Evolutionary conservation across 1,140 invertebrate genomes (phyloP), one percentile per base, ranked within the genome.

Genomic region (Sipha flava): DNA sequence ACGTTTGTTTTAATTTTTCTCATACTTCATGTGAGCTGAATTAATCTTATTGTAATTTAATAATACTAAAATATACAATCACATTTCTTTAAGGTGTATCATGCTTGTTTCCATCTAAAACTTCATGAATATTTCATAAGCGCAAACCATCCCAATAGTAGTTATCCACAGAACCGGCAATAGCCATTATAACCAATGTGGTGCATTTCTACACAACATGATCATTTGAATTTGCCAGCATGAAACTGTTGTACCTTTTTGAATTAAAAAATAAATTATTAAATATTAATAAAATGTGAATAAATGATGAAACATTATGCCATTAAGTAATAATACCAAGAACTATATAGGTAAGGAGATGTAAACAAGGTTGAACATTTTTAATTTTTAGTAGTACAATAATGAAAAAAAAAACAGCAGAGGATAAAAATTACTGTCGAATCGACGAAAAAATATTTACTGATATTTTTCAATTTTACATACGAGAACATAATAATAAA

Each of bases 111-210:
- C 72, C 31, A 75, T 57, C 26, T 52, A 34, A 52, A 73, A 29
- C 72, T 75, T 75, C 72, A 75, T 75, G 72, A 57, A 75, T 75
- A 75, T 75, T 75, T 75, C 72, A 75, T 75, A 23, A 57, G 49
- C n/a, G 26, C 43, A 2, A 52, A 14, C 43, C 47, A 21, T 45
- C 29, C 29, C 70, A 52, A 40, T 34, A 68, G 70, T 21, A 23
- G 45, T 73, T 49, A 52, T 73, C 29, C 31, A 31, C 45, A 5
- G 16, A 72, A 72, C 26, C 7, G 68, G 45, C 26, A 23, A 54
- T 57, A 40, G 34, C 29, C 9, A 26, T 75, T 57, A 52, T 37
- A 31, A 75, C 52, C 34, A n/a, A 37, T 45, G 64, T 68, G 40
- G 37, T 29, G 43, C 18, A 37, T 66, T 66, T 66, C 62, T 40